Evolutionary conservation across 2,113 vertebrate species (phyloP).

Genomic region (Chaetodon auriga): DNA sequence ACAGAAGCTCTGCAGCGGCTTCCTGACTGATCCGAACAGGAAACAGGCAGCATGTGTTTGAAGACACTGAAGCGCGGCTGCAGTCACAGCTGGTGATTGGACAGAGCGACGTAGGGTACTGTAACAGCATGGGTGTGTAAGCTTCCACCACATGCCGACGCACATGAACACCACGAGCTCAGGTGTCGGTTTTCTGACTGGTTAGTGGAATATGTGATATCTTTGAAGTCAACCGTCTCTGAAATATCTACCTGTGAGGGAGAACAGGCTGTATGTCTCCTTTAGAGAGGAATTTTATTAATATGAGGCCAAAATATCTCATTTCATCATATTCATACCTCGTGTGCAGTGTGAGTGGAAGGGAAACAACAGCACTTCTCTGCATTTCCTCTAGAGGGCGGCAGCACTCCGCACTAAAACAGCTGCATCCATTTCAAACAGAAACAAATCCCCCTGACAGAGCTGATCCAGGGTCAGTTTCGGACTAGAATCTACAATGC

Average conservation of each 20-base stretch:
- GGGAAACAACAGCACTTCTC: too few species aligned
- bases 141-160: too few species aligned
- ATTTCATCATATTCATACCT: too few species aligned
- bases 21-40: neutral
- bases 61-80: neutral
- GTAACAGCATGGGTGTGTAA: neutral
- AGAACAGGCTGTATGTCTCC: too few species aligned
- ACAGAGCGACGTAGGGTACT: neutral
- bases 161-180: neutral
- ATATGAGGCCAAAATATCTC: too few species aligned
- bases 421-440: neutral
- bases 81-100: neutral
- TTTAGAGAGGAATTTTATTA: too few species aligned
- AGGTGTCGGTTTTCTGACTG: too few species aligned
- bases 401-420: conserved; percentile 5
- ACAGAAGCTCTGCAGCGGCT: neutral
- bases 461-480: conserved; percentile 37
- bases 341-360: too few species aligned
- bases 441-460: too few species aligned
- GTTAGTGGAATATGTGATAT: too few species aligned
- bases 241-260: too few species aligned
- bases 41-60: neutral
- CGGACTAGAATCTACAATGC: neutral
- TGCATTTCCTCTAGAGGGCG: conserved; percentile 56
- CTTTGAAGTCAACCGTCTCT: too few species aligned